Evolutionary conservation across 2,888 invertebrate species (phyloP).

Genomic region (Drosophila cyrtoloma): DNA sequence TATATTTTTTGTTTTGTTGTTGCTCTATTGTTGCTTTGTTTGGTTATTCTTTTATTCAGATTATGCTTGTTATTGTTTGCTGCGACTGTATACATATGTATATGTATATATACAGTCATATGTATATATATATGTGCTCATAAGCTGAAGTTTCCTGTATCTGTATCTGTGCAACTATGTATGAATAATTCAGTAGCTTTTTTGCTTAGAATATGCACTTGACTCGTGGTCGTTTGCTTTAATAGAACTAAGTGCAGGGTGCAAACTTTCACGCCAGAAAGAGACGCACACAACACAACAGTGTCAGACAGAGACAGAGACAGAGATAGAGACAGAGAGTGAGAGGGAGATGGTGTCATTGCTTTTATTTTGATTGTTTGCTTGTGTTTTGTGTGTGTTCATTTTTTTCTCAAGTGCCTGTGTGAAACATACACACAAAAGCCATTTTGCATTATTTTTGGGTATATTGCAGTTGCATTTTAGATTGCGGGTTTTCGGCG

Average conservation of each 20-base stretch:
- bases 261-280: constrained; percentile 64
- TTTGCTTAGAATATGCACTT: constrained; percentile 69
- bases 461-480: constrained; percentile 54
- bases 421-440: constrained; percentile 37
- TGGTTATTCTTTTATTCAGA: constrained; percentile 62
- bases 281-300: constrained; percentile 9
- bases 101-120: constrained; percentile 8
- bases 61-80: constrained; percentile 75
- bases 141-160: constrained; percentile 49
- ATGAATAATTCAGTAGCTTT: constrained; percentile 62
- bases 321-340: background rate
- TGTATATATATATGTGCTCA: constrained; percentile 32
- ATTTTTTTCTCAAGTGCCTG: constrained; percentile 33
- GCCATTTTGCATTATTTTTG: constrained; percentile 65
- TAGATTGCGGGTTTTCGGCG: constrained; percentile 11
- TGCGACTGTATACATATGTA: constrained; percentile 20
- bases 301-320: constrained; percentile 3
- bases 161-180: constrained; percentile 37
- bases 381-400: constrained; percentile 28
- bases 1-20: constrained; percentile 43
- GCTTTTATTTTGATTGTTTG: constrained; percentile 74
- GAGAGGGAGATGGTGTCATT: constrained; percentile 16
- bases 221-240: constrained; percentile 51
- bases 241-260: constrained; percentile 75
- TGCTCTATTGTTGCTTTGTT: constrained; percentile 63